These are phyloP conservation scores for Capitella teleta DNA, from an alignment of 1,140 invertebrate species.

Conservation along the genomic window DNA sequence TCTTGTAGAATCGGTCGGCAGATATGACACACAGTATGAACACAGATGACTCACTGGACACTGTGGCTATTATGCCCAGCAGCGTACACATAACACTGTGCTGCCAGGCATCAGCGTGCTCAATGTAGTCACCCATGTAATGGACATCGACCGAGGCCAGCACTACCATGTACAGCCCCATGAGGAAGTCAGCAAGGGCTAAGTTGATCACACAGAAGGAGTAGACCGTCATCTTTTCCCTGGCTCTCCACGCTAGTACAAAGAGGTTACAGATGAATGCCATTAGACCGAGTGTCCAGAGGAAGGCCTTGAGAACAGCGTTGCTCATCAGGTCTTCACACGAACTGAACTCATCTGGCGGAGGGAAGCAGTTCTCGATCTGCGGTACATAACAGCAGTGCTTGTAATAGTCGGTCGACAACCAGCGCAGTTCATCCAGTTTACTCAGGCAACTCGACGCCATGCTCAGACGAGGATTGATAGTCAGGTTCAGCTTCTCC, in stretches of 20 bases:
- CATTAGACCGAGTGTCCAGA: slow-evolving; percentile 56
- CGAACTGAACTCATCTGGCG: slow-evolving; percentile 48
- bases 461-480: too few species aligned
- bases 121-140: slow-evolving; percentile 21
- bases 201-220: slow-evolving; percentile 20
- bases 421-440: background rate
- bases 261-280: slow-evolving; percentile 53
- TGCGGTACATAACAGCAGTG: background rate
- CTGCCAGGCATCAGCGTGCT: slow-evolving; percentile 20
- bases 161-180: slow-evolving; percentile 28
- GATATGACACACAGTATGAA: slow-evolving; percentile 24
- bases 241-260: slow-evolving; percentile 51
- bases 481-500: slow-evolving; percentile 3
- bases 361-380: background rate
- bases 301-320: slow-evolving; percentile 45
- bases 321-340: slow-evolving; percentile 52
- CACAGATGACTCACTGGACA: slow-evolving; percentile 22
- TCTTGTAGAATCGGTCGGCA: slow-evolving; percentile 19
- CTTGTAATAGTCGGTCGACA: slow-evolving; percentile 2
- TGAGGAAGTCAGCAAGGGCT: slow-evolving; percentile 24
- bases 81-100: slow-evolving; percentile 17
- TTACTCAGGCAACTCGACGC: too few species aligned
- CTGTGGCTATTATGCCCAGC: slow-evolving; percentile 21
- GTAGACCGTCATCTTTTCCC: slow-evolving; percentile 21
- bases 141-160: slow-evolving; percentile 20